Base-by-base conservation (phyloP, 1,140 invertebrate genomes). In the Zaprionus nigranus region DNA sequence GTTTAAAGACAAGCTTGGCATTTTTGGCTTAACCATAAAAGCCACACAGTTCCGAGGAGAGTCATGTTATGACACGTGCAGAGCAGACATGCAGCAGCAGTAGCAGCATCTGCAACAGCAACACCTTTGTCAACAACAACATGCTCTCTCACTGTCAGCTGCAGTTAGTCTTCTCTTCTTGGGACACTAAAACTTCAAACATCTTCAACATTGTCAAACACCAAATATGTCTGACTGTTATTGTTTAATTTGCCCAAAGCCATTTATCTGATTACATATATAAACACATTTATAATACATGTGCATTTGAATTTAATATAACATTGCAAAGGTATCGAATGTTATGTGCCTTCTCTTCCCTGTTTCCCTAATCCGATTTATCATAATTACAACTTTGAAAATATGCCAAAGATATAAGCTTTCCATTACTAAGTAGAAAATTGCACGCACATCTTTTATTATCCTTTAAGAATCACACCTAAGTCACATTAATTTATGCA, bases 1-100 rank as follows among this genome's bases (percentile, higher is more conserved):
- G 40, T 65, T 66, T 28, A 68, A 69, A 69, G 30, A 54, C 53
- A 28, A 74, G 65, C 58, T 66, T 66, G 63, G 56, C 49, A 73
- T 59, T 30, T 64, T 64, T 59, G 63, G 56, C 24, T 66, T 61
- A 51, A 15, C 38, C 26, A 58, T 60, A 60, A 68, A 68, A 60
- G 34, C 57, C 58, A 60, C 49, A 74, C 36, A 66, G 51, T 30
- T 24, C 46, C 46, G 46, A 51, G 46, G 20, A 51, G 46, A 51
- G 36, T 36, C 30, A 58, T 26, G 56, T 36, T 58, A 36, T 30
- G 15, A 56, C 53, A 56, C 53, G 53, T 28, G 53, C 53, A 56
- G 46, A 24, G 20, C 20, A 9, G n/a, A 46, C 46, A 51, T 15
- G 2, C 46, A 12, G 20, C 11, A 51, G n/a, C n/a, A 17, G 9